These are phyloP conservation scores for Channa maculata DNA, from an alignment of 2,113 vertebrate species.

Conservation along the genomic window DNA sequence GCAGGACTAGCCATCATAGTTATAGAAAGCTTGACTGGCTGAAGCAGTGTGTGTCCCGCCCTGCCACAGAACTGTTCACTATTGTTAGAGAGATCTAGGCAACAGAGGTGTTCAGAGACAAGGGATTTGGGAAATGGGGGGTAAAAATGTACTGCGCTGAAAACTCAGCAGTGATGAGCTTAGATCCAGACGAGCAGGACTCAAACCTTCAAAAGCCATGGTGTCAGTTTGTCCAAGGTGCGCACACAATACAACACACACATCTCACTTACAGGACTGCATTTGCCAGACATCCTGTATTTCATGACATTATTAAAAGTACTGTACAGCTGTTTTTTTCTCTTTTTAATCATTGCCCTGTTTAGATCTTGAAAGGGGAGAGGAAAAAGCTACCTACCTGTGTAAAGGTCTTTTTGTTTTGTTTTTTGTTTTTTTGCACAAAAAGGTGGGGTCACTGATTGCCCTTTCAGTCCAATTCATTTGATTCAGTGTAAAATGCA, in stretches of 20 bases:
- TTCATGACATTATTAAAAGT: slow-evolving; percentile 92
- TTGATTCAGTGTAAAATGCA: slow-evolving; percentile 78
- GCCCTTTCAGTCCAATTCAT: slow-evolving; percentile 76
- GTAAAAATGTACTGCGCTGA: slow-evolving; percentile 35
- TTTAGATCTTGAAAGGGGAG: slow-evolving; percentile 74
- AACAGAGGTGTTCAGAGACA: slow-evolving; percentile 51
- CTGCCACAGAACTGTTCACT: slow-evolving; percentile 76
- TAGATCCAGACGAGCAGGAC: slow-evolving; percentile 79
- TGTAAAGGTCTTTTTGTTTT: slow-evolving; percentile 57
- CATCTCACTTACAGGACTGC: slow-evolving; percentile 68
- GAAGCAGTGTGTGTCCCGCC: slow-evolving; percentile 51
- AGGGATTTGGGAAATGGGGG: slow-evolving; percentile 28
- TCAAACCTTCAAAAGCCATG: slow-evolving; percentile 67
- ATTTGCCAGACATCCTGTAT: slow-evolving; percentile 86
- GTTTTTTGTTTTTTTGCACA: slow-evolving; percentile 64
- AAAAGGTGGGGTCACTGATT: slow-evolving; percentile 86
- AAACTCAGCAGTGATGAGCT: slow-evolving; percentile 57
- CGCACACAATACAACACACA: slow-evolving; percentile 26
- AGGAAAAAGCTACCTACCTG: slow-evolving; percentile 68
- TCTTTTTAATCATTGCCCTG: slow-evolving; percentile 83
- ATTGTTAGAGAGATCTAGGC: slow-evolving; percentile 73
- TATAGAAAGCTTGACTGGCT: slow-evolving; percentile 88
- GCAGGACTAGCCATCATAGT: slow-evolving; percentile 84
- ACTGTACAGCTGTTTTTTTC: slow-evolving; percentile 89
- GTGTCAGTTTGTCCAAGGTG: slow-evolving; percentile 53